Conservation (phyloP, 2,797 vertebrate species). For the Bothrops alternatus region DNA sequence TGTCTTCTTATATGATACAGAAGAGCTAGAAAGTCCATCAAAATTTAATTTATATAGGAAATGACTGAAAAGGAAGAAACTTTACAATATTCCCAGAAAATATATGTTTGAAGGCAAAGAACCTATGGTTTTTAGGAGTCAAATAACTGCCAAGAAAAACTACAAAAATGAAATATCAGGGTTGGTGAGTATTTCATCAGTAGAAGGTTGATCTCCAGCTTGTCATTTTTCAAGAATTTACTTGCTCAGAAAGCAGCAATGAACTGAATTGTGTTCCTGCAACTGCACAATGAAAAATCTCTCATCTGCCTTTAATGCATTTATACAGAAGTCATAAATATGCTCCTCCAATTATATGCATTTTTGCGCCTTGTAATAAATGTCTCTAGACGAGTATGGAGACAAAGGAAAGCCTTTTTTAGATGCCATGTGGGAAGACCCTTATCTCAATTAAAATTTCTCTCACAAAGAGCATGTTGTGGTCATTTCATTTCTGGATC, state of each 20-base stretch:
- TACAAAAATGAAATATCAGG: not conserved
- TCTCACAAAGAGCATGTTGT: not conserved
- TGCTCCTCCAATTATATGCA: slow-evolving; percentile 22
- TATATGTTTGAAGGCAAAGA: not conserved
- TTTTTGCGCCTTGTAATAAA: slow-evolving; percentile 16
- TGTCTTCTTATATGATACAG: not conserved
- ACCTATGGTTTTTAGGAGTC: not conserved
- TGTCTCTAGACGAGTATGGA: not conserved
- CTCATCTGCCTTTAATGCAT: not conserved
- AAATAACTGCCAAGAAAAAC: not conserved
- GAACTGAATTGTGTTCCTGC: slow-evolving; percentile 1
- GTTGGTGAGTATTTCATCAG: not conserved
- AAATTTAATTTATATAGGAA: not conserved
- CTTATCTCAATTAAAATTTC: not conserved
- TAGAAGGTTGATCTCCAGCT: not conserved
- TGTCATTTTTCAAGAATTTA: slow-evolving; percentile 41
- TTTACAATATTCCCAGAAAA: not conserved
- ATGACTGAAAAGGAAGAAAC: not conserved
- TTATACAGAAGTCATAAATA: not conserved
- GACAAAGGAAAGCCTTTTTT: slow-evolving; percentile 38
- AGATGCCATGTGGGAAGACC: slow-evolving; percentile 4
- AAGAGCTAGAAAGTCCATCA: not conserved
- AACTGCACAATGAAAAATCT: not conserved
- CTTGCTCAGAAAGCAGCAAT: slow-evolving; percentile 2
- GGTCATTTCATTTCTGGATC: not conserved